These are phyloP conservation scores for Rhingia rostrata DNA, from an alignment of 2,888 invertebrate species.

Conservation along the genomic window DNA sequence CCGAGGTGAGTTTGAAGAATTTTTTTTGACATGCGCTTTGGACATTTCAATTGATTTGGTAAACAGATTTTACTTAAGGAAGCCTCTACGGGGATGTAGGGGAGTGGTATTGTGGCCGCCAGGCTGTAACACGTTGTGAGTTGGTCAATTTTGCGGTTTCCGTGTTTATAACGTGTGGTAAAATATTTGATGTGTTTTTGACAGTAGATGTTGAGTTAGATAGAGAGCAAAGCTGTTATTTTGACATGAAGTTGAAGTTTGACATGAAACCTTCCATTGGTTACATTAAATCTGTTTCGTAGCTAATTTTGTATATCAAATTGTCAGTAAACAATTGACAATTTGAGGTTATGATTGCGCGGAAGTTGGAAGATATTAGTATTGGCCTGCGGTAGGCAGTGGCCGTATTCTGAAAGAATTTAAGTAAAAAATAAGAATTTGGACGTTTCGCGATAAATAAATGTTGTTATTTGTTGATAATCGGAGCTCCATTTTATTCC, in stretches of 20 bases:
- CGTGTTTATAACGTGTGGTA: constrained; percentile 1
- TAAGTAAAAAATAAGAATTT: no score
- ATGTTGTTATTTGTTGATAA: no score
- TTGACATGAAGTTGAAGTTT: neutral
- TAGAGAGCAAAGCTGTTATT: neutral
- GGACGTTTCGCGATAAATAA: no score
- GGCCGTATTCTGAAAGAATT: no score
- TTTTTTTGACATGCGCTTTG: neutral
- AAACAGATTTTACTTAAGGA: constrained; percentile 34
- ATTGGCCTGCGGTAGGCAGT: no score
- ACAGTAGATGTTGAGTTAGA: neutral
- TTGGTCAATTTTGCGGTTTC: constrained; percentile 23
- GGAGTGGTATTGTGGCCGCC: constrained; percentile 45
- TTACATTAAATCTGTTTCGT: neutral
- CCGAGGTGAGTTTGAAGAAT: constrained; percentile 75
- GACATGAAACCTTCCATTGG: neutral
- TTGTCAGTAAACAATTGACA: no score
- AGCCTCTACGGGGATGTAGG: constrained; percentile 18
- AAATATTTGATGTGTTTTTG: constrained; percentile 11
- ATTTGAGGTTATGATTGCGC: no score
- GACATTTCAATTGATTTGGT: constrained; percentile 15
- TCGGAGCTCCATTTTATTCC: no score
- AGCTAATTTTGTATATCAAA: no score
- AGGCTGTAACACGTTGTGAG: constrained; percentile 48
- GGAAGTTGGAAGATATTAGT: no score